Percentiles rank a stretch among this genome's conserved stretches.
Conservation (phyloP, 2,888 invertebrate species). For the Heliconius aoede region DNA sequence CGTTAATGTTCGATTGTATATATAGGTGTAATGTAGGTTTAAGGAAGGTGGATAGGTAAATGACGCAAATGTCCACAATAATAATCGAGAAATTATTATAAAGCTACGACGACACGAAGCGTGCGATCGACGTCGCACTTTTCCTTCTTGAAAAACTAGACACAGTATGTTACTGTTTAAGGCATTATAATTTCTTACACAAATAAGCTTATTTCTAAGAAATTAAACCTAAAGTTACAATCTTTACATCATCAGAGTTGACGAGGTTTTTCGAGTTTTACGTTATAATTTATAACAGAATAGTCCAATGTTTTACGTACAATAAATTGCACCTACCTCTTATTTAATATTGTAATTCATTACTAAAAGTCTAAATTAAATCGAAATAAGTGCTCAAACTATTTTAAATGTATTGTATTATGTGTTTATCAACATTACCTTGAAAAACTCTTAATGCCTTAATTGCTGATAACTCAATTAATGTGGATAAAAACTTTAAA, state of each 20-base stretch:
- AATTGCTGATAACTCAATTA: background rate
- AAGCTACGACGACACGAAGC: too few species aligned
- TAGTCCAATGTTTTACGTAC: background rate
- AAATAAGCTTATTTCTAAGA: background rate
- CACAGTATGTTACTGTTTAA: background rate
- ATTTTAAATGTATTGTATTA: background rate
- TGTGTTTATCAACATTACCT: background rate
- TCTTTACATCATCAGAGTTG: too few species aligned
- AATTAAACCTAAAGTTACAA: too few species aligned
- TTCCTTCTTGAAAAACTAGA: background rate
- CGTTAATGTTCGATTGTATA: constrained; percentile 5
- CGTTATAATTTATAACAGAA: constrained; percentile 4
- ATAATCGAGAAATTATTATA: background rate
- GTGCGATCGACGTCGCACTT: background rate
- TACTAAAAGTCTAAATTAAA: background rate
- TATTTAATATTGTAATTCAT: constrained; percentile 13
- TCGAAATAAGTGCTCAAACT: background rate
- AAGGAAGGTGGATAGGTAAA: background rate
- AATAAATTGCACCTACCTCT: constrained; percentile 25
- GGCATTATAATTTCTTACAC: background rate
- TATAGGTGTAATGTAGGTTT: constrained; percentile 1
- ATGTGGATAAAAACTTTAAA: background rate
- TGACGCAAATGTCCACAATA: background rate
- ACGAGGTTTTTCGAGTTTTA: too few species aligned
- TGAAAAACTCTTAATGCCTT: background rate